These are phyloP conservation scores for Mercenaria mercenaria DNA, from an alignment of 1,140 invertebrate genomes.

Conservation along the genomic window DNA sequence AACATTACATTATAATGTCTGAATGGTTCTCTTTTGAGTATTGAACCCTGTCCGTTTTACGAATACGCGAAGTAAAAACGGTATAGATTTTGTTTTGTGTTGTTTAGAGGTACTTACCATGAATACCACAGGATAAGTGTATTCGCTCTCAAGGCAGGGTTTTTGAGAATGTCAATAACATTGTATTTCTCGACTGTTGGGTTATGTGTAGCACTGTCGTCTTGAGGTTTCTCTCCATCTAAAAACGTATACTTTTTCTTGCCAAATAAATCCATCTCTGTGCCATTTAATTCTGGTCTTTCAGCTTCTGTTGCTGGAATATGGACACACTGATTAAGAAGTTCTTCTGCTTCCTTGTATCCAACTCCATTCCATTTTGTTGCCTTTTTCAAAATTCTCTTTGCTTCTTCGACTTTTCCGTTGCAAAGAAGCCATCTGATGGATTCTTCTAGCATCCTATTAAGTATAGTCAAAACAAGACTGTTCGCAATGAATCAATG, in stretches of 20 bases:
- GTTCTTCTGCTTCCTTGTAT: conserved; percentile 24
- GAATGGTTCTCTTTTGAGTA: too few relatives aligned
- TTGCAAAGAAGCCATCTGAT: conserved; percentile 77
- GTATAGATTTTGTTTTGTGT: too few relatives aligned
- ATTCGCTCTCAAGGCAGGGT: conserved; percentile 49
- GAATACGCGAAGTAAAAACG: too few relatives aligned
- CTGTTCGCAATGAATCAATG: too few relatives aligned
- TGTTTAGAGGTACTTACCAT: too few relatives aligned
- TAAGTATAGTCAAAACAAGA: too few relatives aligned
- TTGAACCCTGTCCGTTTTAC: too few relatives aligned
- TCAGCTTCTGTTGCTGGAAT: neutral
- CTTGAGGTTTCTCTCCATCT: neutral
- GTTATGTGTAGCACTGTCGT: neutral
- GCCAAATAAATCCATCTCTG: neutral
- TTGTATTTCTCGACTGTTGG: conserved; percentile 42
- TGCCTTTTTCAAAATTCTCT: conserved; percentile 70
- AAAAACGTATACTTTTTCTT: neutral
- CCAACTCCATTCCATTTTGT: conserved; percentile 72
- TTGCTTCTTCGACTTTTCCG: conserved; percentile 67
- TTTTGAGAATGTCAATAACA: conserved; percentile 57
- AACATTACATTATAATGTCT: too few relatives aligned
- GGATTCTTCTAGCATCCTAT: conserved; percentile 77
- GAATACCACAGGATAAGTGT: conserved; percentile 59
- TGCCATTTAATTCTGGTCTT: neutral
- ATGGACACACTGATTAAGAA: neutral